phyloP scores from a whole-genome alignment of 2,113 vertebrate species.

The Holacanthus passer region DNA sequence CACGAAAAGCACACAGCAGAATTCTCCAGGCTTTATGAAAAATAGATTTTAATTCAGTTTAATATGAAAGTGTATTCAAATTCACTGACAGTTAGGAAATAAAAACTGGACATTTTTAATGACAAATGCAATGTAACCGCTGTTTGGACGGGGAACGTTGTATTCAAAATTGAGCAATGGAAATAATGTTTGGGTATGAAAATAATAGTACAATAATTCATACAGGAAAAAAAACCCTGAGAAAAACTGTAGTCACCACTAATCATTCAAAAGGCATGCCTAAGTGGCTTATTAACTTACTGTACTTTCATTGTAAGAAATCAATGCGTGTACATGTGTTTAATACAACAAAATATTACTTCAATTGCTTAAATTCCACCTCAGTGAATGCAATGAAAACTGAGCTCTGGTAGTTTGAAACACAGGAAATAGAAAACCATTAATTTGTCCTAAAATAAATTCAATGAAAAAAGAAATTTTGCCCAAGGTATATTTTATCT shows the following conservation, averaged over 20 bases:
- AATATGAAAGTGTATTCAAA: slow-evolving; percentile 56
- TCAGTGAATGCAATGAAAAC: slow-evolving; percentile 23
- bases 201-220: slow-evolving; percentile 48
- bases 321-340: slow-evolving; percentile 34
- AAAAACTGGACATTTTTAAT: slow-evolving; percentile 39
- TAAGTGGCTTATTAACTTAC: slow-evolving; percentile 15
- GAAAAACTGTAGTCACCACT: slow-evolving; percentile 45
- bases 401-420: slow-evolving; percentile 6
- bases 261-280: slow-evolving; percentile 27
- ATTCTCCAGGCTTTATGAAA: slow-evolving; percentile 56
- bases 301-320: not conserved
- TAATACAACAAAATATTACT: slow-evolving; percentile 51
- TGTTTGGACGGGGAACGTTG: not conserved
- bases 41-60: slow-evolving; percentile 71
- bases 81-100: slow-evolving; percentile 31
- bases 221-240: slow-evolving; percentile 58
- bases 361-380: not conserved
- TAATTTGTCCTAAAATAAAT: slow-evolving; percentile 45
- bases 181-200: slow-evolving; percentile 20
- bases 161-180: slow-evolving; percentile 9
- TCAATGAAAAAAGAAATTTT: slow-evolving; percentile 59
- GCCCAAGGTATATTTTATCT: slow-evolving; percentile 73
- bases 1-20: slow-evolving; percentile 44
- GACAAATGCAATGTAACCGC: slow-evolving; percentile 31
- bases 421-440: slow-evolving; percentile 19